Evolutionary conservation across 2,113 vertebrate genomes (phyloP), one percentile per base, ranked within the genome.

Genomic region (Eulacestoma nigropectus): DNA sequence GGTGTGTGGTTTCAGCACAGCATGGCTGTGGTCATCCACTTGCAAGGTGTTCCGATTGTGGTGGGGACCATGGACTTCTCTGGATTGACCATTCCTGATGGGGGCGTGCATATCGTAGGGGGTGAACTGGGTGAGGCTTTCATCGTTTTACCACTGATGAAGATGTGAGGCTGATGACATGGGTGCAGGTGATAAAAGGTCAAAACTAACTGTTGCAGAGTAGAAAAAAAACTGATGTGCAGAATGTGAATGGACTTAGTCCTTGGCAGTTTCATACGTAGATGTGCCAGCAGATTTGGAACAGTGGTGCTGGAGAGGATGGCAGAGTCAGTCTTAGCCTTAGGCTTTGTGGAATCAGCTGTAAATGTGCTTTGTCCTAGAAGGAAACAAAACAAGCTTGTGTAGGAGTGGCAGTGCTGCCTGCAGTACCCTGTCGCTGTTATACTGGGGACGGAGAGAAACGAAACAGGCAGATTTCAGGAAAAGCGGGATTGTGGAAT

Each of bases 11-110:
- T 98, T 98, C 99, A 98, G 98, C 98, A 98, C 98, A 99, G 98
- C 98, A 98, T 99, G 99, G 99, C 99, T 97, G 99, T 99, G 98
- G 98, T 99, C 98, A 99, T 99, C 98, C 98, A 98, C 97, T 98
- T 99, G 98, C 99, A 99, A 97, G 99, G 99, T 98, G 98, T 99
- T 98, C 98, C 89, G 82, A 98, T 99, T 98, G 98, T 98, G 97
- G 99, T 98, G 91, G 99, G 98, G 98, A 99, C 99, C 98, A 98
- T 98, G 99, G 99, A 99, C 98, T 99, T 99, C 99, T 99, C 98
- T 98, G 99, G 98, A 98, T 96, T 99, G 97, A 98, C 98, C 98
- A 98, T 99, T 97, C 99, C 99, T 46, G 98, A 98, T 98, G 99
- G 99, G 98, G 99, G 98, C 62, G 93, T 99, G 94, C 99, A 98